Base-by-base conservation (phyloP, 1,140 invertebrate genomes). In the Pseudomyrmex gracilis region DNA sequence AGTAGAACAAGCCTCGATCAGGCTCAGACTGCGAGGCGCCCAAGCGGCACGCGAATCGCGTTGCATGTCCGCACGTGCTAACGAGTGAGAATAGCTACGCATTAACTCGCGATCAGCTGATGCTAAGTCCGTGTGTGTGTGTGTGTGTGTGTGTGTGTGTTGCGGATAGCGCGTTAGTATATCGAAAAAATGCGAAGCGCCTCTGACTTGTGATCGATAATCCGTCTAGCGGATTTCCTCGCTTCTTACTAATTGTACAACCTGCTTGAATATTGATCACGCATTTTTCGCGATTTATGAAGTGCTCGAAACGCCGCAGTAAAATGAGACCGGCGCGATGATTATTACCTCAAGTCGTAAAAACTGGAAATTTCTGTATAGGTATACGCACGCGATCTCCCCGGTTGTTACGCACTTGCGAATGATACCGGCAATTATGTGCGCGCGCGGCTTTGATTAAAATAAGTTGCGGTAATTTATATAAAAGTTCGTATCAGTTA, bases 11-110 rank as follows among this genome's bases (percentile, higher is more conserved):
- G 47, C 47, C 68, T 61, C 70, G 70, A 74, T 45, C 13, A 45
- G 24, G 68, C 47, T 73, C 68, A 82, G 78, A 82, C 78, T 74
- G 24, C 57, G 60, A 82, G 78, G 78, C 71, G 78, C 78, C 78
- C 24, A 45, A 20, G 8, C 47, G 47, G 57, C 78, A 74, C 78
- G 78, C 78, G 78, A 74, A 51, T 55, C 43, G 34, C 49, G 70
- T 82, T 82, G 78, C 78, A 63, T 82, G 78, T 53, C 70, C 47
- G 24, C 49, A 63, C 58, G 70, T 63, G 78, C 24, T 82, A 74
- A 82, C 78, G 57, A 73, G 70, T 82, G 78, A 51, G 68, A 82
- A 73, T 82, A 73, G 78, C 78, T 74, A 82, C 78, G 78, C 78
- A 74, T 82, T 74, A 74, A 22, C 70, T 82, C 13, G 70, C 58